phyloP scores from a whole-genome alignment of 2,797 vertebrate species.

The Rhinogobio ventralis region DNA sequence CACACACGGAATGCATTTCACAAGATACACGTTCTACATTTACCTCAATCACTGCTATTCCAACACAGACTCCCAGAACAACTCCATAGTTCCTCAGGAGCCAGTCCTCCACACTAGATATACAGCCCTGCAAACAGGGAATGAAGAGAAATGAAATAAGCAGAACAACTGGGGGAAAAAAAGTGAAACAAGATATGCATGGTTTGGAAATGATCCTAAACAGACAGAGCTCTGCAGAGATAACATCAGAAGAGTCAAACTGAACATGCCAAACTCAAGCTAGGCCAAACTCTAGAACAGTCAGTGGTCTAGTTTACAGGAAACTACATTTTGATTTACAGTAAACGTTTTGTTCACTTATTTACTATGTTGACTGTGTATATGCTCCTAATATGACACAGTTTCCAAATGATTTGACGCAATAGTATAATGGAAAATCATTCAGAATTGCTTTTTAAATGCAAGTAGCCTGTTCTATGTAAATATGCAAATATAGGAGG shows the following conservation, averaged over 20 bases:
- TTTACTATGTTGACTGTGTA: too few species aligned
- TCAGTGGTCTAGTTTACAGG: neutral
- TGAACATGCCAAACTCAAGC: constrained; percentile 51
- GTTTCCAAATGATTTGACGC: neutral
- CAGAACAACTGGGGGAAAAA: neutral
- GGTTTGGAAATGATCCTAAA: constrained; percentile 58
- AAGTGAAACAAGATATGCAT: neutral
- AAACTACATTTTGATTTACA: neutral
- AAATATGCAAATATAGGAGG: neutral
- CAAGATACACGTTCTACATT: neutral
- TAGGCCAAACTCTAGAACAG: neutral
- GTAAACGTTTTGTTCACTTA: neutral
- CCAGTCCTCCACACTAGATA: constrained; percentile 85
- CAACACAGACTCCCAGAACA: constrained; percentile 89
- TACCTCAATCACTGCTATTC: constrained; percentile 89
- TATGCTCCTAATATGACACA: neutral
- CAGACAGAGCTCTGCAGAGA: constrained; percentile 71
- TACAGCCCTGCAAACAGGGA: constrained; percentile 82
- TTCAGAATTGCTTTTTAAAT: neutral
- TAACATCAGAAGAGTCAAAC: constrained; percentile 67
- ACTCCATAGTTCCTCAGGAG: constrained; percentile 87
- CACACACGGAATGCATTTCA: constrained; percentile 36
- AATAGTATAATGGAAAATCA: neutral
- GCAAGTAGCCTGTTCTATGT: too few species aligned
- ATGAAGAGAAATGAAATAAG: neutral